Evolutionary conservation across 2,113 vertebrate species (phyloP).

Genomic region (Castor canadensis): DNA sequence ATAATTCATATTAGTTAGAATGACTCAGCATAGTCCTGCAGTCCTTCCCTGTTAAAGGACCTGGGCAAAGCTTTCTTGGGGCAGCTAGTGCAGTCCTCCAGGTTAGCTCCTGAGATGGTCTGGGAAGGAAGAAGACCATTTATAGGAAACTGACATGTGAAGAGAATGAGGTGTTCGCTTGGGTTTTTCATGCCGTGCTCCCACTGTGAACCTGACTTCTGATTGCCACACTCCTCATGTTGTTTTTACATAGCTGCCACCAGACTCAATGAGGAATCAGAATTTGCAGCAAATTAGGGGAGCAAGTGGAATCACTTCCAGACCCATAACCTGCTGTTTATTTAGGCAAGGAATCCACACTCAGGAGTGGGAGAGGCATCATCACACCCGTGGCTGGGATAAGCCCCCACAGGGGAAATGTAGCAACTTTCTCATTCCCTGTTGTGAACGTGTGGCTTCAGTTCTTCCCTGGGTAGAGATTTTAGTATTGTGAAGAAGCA

Average conservation of each 20-base stretch:
- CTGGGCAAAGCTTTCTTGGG: background rate
- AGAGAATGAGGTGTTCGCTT: background rate
- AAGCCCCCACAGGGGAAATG: too few relatives aligned
- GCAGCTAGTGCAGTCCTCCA: background rate
- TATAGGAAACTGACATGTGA: slow-evolving; percentile 3
- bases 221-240: background rate
- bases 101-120: background rate
- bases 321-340: background rate
- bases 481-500: background rate
- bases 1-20: background rate
- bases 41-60: background rate
- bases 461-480: background rate
- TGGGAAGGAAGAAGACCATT: background rate
- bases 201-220: too few relatives aligned
- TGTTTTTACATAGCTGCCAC: background rate
- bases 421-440: too few relatives aligned
- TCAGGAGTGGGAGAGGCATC: background rate
- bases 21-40: background rate
- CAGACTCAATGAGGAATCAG: too few relatives aligned
- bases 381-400: background rate
- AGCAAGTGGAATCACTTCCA: background rate
- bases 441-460: too few relatives aligned
- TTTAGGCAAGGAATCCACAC: background rate
- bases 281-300: background rate
- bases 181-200: background rate